Evolutionary conservation across 2,113 vertebrate species (phyloP).

Genomic region (Semnopithecus entellus): DNA sequence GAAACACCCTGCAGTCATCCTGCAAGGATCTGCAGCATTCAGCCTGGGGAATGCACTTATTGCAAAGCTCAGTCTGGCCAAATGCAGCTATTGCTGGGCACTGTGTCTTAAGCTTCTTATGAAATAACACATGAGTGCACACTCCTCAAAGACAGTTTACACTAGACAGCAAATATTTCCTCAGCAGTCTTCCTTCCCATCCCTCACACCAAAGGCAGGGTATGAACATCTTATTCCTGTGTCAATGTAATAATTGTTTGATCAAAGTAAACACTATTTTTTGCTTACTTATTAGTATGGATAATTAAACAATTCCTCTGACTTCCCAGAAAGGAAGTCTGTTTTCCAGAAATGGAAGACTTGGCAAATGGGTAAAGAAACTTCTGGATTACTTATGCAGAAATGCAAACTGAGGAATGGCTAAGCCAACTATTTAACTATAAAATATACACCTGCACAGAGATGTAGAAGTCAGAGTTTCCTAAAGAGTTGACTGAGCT

Average conservation of each 20-base stretch:
- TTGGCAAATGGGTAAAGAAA: neutral
- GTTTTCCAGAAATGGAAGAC: slow-evolving; percentile 38
- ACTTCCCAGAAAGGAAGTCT: neutral
- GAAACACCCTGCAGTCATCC: neutral
- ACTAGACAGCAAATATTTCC: neutral
- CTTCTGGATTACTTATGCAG: neutral
- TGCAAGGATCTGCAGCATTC: neutral
- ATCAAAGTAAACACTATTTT: neutral
- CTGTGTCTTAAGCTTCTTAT: neutral
- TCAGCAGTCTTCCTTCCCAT: neutral
- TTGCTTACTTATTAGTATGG: slow-evolving; percentile 30
- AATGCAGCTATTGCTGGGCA: neutral
- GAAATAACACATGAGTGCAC: neutral
- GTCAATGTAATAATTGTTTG: slow-evolving; percentile 22
- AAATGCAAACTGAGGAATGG: neutral
- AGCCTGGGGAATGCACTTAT: neutral
- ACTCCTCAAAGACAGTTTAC: neutral
- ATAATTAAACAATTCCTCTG: slow-evolving; percentile 34
- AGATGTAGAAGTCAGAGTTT: neutral
- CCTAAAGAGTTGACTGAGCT: neutral
- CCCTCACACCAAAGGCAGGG: neutral
- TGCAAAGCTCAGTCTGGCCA: neutral
- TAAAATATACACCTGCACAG: neutral
- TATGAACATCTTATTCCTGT: neutral
- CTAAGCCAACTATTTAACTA: neutral